A percentile compares a stretch with the other conserved stretches of the same genome.
Evolutionary conservation across 2,113 vertebrate genomes (phyloP).

Genomic region (Istiophorus platypterus): DNA sequence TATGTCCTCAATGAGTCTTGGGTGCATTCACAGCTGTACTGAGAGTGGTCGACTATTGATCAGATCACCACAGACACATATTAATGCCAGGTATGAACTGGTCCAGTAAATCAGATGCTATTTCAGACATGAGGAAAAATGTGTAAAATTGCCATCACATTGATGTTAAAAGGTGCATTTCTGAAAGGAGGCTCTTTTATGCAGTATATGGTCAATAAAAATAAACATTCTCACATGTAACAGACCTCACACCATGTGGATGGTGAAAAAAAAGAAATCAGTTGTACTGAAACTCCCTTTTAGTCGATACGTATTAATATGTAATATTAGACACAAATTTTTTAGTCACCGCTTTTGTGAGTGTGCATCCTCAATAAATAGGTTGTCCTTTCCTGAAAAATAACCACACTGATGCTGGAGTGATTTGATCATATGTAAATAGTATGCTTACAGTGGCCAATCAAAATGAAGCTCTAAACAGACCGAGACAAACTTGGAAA

Average conservation of each 20-base stretch:
- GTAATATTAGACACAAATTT: not conserved
- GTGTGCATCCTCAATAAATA: not conserved
- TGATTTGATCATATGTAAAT: constrained; percentile 1
- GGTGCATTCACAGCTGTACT: no score
- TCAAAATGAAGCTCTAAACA: constrained; percentile 26
- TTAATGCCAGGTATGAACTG: no score
- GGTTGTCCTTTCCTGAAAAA: not conserved
- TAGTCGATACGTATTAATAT: not conserved
- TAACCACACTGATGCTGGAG: rapidly evolving
- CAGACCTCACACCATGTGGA: not conserved
- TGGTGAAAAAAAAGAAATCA: not conserved
- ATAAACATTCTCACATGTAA: not conserved
- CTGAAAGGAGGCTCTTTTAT: not conserved
- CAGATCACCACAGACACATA: no score
- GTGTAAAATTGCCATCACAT: not conserved
- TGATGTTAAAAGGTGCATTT: not conserved
- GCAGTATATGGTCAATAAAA: not conserved
- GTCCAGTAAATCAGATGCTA: not conserved
- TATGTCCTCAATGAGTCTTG: no score
- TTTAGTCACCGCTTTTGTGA: not conserved
- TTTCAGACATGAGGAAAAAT: not conserved
- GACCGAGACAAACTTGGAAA: constrained; percentile 24
- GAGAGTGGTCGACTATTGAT: no score
- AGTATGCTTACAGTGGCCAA: not conserved
- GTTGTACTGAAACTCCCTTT: not conserved